Percentiles rank a stretch among this genome's conserved stretches.
These are phyloP conservation scores for Phyllostomus hastatus DNA, from an alignment of 2,113 vertebrate species.

Conservation along the genomic window DNA sequence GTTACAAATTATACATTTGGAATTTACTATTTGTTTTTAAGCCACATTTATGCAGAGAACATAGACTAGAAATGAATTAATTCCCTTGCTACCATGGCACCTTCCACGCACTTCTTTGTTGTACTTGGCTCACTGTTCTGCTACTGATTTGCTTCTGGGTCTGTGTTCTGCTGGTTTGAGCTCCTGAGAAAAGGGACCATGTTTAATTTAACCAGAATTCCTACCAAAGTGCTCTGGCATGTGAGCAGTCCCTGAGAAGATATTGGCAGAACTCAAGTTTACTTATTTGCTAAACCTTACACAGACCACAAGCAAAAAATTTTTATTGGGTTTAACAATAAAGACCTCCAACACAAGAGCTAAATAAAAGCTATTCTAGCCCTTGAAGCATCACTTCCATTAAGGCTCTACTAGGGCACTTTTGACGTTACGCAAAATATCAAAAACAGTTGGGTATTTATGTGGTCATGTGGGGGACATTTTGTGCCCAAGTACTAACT, in stretches of 20 bases:
- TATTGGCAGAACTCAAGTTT: background rate
- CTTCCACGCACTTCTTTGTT: background rate
- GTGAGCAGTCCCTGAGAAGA: background rate
- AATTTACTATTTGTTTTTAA: background rate
- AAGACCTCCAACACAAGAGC: background rate
- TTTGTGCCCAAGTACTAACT: background rate
- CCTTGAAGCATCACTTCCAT: background rate
- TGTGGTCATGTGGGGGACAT: background rate
- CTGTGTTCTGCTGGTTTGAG: background rate
- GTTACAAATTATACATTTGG: background rate
- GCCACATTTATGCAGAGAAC: background rate
- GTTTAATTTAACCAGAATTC: background rate
- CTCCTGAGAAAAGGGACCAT: background rate
- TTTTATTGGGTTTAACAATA: background rate
- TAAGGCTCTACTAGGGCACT: background rate
- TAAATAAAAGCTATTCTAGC: slow-evolving; percentile 18
- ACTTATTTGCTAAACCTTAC: slow-evolving; percentile 11
- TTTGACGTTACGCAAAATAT: background rate
- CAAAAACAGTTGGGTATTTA: slow-evolving; percentile 22
- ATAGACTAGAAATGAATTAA: background rate
- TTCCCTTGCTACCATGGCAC: background rate
- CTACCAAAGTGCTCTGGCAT: background rate
- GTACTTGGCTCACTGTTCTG: background rate
- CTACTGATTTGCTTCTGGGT: slow-evolving; percentile 21
- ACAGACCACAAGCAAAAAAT: background rate